phyloP scores from a whole-genome alignment of 2,888 invertebrate genomes.

The Harpalus rufipes region DNA sequence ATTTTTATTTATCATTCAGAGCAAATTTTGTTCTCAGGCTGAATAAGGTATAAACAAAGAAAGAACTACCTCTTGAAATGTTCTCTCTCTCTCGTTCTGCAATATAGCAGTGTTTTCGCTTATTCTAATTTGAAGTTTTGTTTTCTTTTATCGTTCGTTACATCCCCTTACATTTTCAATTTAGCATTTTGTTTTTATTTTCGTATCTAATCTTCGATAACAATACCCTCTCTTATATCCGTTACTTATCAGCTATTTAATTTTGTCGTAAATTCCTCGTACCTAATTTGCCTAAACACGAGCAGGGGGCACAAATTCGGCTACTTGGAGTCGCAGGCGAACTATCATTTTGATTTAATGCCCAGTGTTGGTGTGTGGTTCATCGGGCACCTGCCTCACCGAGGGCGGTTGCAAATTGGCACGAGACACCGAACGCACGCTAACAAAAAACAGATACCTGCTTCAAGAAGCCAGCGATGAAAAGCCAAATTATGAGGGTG shows the following conservation, averaged over 20 bases:
- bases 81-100: too few species aligned
- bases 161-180: too few species aligned
- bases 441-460: neutral
- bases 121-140: too few species aligned
- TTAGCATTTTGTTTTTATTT: too few species aligned
- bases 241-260: slow-evolving; percentile 1
- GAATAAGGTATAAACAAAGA: too few species aligned
- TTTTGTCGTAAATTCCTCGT: neutral
- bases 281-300: neutral
- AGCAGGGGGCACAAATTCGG: neutral
- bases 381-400: slow-evolving; percentile 41
- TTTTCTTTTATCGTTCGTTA: too few species aligned
- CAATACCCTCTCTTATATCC: neutral
- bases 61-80: too few species aligned
- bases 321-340: slow-evolving; percentile 13
- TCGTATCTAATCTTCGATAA: too few species aligned
- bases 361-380: slow-evolving; percentile 22
- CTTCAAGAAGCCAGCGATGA: neutral
- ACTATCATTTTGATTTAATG: slow-evolving; percentile 7
- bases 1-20: too few species aligned
- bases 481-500: neutral
- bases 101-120: too few species aligned
- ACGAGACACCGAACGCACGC: slow-evolving; percentile 29
- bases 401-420: slow-evolving; percentile 66
- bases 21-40: too few species aligned